Base-by-base conservation (phyloP, 1,140 invertebrate genomes). In the Pseudachorutes palmiensis region DNA sequence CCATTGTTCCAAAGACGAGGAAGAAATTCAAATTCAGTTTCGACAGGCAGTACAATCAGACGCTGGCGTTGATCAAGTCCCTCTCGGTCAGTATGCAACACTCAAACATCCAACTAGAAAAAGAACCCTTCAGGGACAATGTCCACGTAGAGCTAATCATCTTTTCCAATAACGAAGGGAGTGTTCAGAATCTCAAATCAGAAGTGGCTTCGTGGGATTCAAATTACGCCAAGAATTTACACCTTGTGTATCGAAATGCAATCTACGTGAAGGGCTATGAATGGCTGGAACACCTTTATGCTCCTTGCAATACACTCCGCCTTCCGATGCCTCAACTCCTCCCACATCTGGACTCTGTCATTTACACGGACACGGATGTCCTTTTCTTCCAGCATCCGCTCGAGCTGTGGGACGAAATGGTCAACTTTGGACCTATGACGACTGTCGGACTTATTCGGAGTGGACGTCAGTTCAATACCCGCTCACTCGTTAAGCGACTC, bases 401-500 rank as follows among this genome's bases (percentile, higher is more conserved):
- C 3, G 26, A 60, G 12, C 58, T 60, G 9, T 60, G 58, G 58
- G 31, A 60, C 14, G 58, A 60, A 30, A 29, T 60, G 14, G 26
- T 24, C 5, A 60, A 2, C 2, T 60, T 60, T 22, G 31, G 31
- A 28, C 26, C 58, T 9, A 30, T 12, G 12, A 60, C 58, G 3
- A 9, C 5, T 14, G 51, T 60, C 2, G 58, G 58, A 22, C 3
- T 29, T 2, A 29, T 30, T 60, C 22, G 58, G 58, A 28, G 26
- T 22, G 2, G 58, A 60, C 12, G 58, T 9, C 58, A 5, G 9
- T 60, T 19, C 24, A 55, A 55, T 55, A 22, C 24, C 24, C 51
- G 51, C 5, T 22, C 51, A 3, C 51, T 55, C 24, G 51, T 55
- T 26, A 9, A 55, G 51, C 51, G 51, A 5, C 24, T 55, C 5